phyloP scores from a whole-genome alignment of 1,140 invertebrate genomes.

The Brachionus paranguensis region DNA sequence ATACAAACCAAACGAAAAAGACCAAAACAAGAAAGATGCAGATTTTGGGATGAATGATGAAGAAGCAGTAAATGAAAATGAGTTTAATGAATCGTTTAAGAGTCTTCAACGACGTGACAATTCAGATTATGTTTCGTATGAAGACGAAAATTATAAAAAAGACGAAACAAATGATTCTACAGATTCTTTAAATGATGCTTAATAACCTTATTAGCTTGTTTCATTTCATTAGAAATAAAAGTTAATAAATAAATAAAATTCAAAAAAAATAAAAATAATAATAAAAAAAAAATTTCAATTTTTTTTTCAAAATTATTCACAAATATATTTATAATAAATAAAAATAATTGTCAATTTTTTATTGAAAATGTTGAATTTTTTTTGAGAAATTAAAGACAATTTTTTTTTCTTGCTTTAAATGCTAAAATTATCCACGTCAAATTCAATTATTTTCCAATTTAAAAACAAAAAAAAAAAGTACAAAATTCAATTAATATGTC shows the following conservation, averaged over 20 bases:
- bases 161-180: background rate
- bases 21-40: background rate
- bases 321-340: background rate
- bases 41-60: background rate
- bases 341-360: background rate
- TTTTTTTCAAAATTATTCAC: background rate
- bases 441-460: background rate
- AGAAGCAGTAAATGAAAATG: slow-evolving; percentile 21
- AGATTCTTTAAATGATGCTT: background rate
- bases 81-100: slow-evolving; percentile 6
- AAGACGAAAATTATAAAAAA: background rate
- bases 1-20: background rate
- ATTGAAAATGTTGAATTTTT: no score
- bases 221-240: background rate
- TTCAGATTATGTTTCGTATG: background rate
- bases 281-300: background rate
- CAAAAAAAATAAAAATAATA: background rate
- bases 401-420: background rate
- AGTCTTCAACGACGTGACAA: background rate
- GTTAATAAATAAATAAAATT: background rate
- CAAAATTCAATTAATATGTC: background rate
- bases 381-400: background rate
- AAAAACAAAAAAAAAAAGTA: background rate
- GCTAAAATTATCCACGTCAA: background rate
- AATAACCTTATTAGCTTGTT: background rate